A percentile compares a stretch with the other conserved stretches of the same genome.
phyloP scores from a whole-genome alignment of 2,888 invertebrate species.

The Lycia hirtaria region DNA sequence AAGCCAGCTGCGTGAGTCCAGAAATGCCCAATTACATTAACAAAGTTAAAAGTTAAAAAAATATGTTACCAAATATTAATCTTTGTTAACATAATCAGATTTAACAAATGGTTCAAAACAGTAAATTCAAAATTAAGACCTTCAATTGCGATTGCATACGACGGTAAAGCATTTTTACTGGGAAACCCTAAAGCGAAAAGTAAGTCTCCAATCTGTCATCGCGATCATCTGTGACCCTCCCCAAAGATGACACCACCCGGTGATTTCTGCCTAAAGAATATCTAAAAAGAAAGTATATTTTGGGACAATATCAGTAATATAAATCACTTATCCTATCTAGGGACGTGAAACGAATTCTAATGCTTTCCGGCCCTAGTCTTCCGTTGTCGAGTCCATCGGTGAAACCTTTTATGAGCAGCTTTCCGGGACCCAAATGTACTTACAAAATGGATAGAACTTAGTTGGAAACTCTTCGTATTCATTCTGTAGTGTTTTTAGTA shows the following conservation, averaged over 20 bases:
- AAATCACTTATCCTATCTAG: conserved; percentile 43
- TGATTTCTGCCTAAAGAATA: conserved; percentile 38
- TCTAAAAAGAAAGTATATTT: conserved; percentile 36
- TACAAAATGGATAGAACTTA: conserved; percentile 10
- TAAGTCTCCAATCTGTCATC: conserved; percentile 37
- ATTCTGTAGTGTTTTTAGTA: conserved; percentile 12
- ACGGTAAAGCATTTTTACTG: conserved; percentile 40
- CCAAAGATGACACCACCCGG: conserved; percentile 27
- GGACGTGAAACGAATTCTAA: conserved; percentile 38
- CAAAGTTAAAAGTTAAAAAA: too few species aligned
- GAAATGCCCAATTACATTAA: too few species aligned
- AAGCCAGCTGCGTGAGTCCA: too few species aligned
- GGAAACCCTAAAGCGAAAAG: too few species aligned
- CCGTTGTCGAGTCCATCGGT: conserved; percentile 22
- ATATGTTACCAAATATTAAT: too few species aligned
- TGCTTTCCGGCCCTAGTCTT: conserved; percentile 24
- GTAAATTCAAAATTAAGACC: conserved; percentile 38
- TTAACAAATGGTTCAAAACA: background rate
- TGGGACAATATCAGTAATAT: conserved; percentile 39
- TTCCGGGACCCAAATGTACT: conserved; percentile 17
- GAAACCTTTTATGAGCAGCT: conserved; percentile 27
- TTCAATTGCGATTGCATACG: conserved; percentile 47
- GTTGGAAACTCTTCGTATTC: conserved; percentile 10
- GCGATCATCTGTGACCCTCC: conserved; percentile 44
- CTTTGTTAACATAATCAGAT: too few species aligned